Evolutionary conservation across 1,140 invertebrate genomes (phyloP), one percentile per base, ranked within the genome.

Genomic region (Heliconius hewitsoni): DNA sequence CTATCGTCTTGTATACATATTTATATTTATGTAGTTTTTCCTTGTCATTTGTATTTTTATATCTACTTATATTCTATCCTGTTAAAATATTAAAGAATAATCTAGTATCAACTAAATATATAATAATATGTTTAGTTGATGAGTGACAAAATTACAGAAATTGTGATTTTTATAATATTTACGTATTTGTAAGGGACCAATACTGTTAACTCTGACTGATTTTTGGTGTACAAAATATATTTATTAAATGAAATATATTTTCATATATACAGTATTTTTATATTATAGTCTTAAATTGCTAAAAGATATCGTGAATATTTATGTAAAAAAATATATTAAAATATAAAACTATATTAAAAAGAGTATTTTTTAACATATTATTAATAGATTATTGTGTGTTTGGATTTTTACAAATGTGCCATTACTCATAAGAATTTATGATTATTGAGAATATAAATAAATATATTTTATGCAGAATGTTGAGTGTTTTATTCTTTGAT

Each of bases 111-210:
- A 23, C 23, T 23, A 23, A 23, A 23, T 23, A 8, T 8, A 37
- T 37, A 6, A 37, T 37, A 6, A 37, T 37, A 37, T 37, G 0
- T 37, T 37, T 37, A 37, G 34, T 8, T 6, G 34, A 37, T 37
- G 34, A 37, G 34, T 37, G 34, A 37, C 34, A 37, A 37, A 37
- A 37, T 60, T 60, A 23, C n/a, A 60, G 57, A 60, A 60, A n/a
- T 60, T 60, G n/a, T 60, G n/a, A 23, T 60, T 78, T 78, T 73
- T 60, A 75, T 79, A 79, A 66, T 18, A 42, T 76, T 76, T 37
- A 73, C 23, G 46, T 66, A 66, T 30, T 66, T 27, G 11, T 27
- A 27, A 72, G 71, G 71, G 71, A 42, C 71, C 71, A 72, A 72
- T 72, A 72, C 42, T 72, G 71, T 72, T 72, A 66, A 66, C 27